A percentile compares a stretch with the other conserved stretches of the same genome.
Evolutionary conservation across 2,888 invertebrate species (phyloP).

Genomic region (Macrophya alboannulata): DNA sequence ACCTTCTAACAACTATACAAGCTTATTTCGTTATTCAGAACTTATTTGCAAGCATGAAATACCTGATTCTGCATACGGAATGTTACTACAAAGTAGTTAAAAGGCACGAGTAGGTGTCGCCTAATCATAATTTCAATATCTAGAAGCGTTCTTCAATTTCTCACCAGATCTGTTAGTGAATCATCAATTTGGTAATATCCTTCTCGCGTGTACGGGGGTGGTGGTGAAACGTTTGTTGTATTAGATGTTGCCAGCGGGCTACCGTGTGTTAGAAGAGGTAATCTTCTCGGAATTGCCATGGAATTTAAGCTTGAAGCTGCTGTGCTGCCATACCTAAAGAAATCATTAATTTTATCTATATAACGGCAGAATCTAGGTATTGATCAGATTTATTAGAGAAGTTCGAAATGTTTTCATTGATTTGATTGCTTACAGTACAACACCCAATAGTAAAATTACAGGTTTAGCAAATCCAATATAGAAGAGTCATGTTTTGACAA

Average conservation of each 20-base stretch:
- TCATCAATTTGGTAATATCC: conserved; percentile 68
- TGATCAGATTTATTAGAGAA: neutral
- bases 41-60: neutral
- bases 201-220: conserved; percentile 62
- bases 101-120: neutral
- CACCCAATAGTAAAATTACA: neutral
- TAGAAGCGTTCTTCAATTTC: conserved; percentile 10
- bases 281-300: conserved; percentile 65
- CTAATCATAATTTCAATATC: neutral
- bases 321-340: conserved; percentile 69
- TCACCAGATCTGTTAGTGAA: conserved; percentile 67
- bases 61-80: neutral
- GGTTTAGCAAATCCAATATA: neutral
- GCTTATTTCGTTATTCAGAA: neutral
- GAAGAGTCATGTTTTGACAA: neutral
- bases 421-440: neutral
- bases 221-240: conserved; percentile 56
- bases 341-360: neutral
- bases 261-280: conserved; percentile 63
- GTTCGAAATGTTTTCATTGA: neutral
- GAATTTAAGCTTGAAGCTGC: conserved; percentile 66
- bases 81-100: neutral
- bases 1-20: conserved; percentile 59
- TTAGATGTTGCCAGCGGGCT: conserved; percentile 60
- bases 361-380: neutral